phyloP scores from a whole-genome alignment of 2,797 vertebrate species.

The Petrocephalus sullivani region DNA sequence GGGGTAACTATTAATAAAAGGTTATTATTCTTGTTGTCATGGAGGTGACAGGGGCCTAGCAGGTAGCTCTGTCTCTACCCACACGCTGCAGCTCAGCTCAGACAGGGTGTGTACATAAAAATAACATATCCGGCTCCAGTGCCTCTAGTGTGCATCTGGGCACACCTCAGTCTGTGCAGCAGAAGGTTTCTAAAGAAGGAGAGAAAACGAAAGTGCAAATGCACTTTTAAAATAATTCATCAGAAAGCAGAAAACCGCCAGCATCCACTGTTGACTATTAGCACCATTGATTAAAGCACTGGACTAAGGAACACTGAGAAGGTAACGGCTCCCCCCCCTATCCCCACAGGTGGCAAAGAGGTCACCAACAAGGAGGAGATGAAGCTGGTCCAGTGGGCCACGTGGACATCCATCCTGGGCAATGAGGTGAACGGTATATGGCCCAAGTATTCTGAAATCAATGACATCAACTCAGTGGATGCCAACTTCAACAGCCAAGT shows the following conservation, averaged over 20 bases:
- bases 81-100: background rate
- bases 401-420: slow-evolving; percentile 93
- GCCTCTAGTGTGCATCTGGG: background rate
- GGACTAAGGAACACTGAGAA: background rate
- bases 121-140: background rate
- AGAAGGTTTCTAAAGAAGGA: background rate
- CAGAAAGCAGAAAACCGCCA: background rate
- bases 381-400: slow-evolving; percentile 88
- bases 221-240: background rate
- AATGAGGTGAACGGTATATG: slow-evolving; percentile 94
- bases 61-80: background rate
- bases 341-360: slow-evolving; percentile 86
- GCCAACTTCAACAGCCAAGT: slow-evolving; percentile 92
- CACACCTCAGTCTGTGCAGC: background rate
- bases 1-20: slow-evolving; percentile 7
- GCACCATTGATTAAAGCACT: background rate
- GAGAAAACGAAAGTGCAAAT: background rate
- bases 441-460: slow-evolving; percentile 94
- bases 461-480: slow-evolving; percentile 94
- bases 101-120: background rate
- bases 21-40: slow-evolving; percentile 6
- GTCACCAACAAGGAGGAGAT: slow-evolving; percentile 87
- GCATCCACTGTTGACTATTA: background rate
- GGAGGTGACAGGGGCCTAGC: background rate
- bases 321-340: background rate